A percentile compares a stretch with the other conserved stretches of the same genome.
phyloP scores from a whole-genome alignment of 2,888 invertebrate genomes.

The Phyto melanocephala region DNA sequence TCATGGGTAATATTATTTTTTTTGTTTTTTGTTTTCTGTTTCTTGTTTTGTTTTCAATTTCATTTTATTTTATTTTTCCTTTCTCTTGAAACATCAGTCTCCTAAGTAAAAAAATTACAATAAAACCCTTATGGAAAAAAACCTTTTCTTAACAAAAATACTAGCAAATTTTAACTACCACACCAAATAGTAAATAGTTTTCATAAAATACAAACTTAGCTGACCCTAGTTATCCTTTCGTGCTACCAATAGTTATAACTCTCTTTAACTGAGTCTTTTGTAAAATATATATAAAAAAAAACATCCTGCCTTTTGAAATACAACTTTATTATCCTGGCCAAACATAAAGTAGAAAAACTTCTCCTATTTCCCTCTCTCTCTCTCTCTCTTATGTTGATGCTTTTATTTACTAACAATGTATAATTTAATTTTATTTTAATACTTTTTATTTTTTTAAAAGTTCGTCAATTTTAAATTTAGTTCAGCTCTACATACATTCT shows the following conservation, averaged over 20 bases:
- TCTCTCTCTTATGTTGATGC: not conserved
- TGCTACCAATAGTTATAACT: constrained; percentile 33
- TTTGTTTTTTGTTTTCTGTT: constrained; percentile 43
- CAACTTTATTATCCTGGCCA: not conserved
- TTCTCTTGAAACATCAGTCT: constrained; percentile 54
- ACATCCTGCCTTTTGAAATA: constrained; percentile 6
- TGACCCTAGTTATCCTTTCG: constrained; percentile 47
- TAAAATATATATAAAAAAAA: too few species aligned
- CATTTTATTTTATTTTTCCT: constrained; percentile 6
- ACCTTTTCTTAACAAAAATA: constrained; percentile 45
- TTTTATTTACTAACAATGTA: too few species aligned
- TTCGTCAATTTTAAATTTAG: too few species aligned
- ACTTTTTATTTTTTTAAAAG: not conserved
- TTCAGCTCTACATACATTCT: too few species aligned
- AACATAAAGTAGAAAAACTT: not conserved
- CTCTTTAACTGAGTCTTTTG: constrained; percentile 4
- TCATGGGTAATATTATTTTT: constrained; percentile 82
- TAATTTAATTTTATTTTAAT: not conserved
- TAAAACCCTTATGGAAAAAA: constrained; percentile 39
- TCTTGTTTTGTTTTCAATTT: constrained; percentile 3
- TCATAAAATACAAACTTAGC: constrained; percentile 16
- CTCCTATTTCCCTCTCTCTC: not conserved
- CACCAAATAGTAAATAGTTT: not conserved
- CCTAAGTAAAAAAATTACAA: constrained; percentile 27
- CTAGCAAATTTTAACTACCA: constrained; percentile 5